Conservation (phyloP, 1,140 invertebrate species). For the Oreohelix idahoensis region DNA sequence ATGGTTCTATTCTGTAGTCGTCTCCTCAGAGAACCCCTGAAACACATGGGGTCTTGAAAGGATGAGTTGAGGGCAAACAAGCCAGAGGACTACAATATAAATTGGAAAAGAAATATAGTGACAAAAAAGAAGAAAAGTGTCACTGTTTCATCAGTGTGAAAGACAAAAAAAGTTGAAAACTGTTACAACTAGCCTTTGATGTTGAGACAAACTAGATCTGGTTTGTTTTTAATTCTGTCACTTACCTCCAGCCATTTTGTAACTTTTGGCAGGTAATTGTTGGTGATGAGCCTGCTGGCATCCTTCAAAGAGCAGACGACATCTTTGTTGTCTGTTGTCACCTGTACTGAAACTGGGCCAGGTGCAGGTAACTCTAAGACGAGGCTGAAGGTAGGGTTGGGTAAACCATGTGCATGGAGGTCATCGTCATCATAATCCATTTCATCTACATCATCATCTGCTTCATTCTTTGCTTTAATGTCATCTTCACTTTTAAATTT, state of each 20-base stretch:
- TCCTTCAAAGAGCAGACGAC: conserved; percentile 61
- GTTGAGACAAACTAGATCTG: too few relatives aligned
- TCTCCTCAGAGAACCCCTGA: too few relatives aligned
- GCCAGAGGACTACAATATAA: too few relatives aligned
- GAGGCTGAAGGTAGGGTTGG: conserved; percentile 51
- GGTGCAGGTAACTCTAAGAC: conserved; percentile 54
- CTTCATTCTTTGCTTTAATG: conserved; percentile 1
- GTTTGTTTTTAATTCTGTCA: not conserved
- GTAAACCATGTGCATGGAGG: conserved; percentile 60
- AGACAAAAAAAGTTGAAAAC: too few relatives aligned
- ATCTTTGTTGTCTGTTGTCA: conserved; percentile 66
- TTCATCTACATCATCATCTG: conserved; percentile 42
- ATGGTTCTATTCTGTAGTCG: too few relatives aligned
- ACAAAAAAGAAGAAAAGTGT: too few relatives aligned
- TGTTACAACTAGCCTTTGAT: too few relatives aligned
- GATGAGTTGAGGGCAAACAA: too few relatives aligned
- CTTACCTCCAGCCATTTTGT: conserved; percentile 60
- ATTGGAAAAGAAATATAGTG: not conserved
- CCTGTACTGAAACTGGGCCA: conserved; percentile 50
- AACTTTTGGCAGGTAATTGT: conserved; percentile 54
- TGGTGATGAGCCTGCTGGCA: conserved; percentile 48
- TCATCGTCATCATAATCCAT: conserved; percentile 45
- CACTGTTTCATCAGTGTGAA: too few relatives aligned
- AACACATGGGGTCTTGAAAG: too few relatives aligned
- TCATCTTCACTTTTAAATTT: not conserved